Base-by-base conservation (phyloP, 2,797 vertebrate species). In the Rhynchotus rufescens region DNA sequence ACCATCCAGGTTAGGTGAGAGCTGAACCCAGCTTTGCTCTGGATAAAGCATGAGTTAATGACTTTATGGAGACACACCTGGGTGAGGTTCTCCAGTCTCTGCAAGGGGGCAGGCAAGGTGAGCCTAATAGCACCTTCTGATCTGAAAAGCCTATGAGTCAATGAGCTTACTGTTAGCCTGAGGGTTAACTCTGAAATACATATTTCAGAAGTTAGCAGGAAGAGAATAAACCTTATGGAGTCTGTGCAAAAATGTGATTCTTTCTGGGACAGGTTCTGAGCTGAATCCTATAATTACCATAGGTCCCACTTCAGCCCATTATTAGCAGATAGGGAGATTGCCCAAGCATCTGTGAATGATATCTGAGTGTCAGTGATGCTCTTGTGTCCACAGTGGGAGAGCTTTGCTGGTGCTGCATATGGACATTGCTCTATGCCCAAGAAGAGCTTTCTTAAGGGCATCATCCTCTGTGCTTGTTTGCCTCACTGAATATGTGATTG, bases 51-150 rank as follows among this genome's bases (percentile, higher is more conserved):
- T 44, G 21, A 86, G 59, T 22, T 32, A 57, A 54, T 38, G 84
- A 15, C 86, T 88, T 16, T 0, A 10, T 14, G 67, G 6, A 81
- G 94, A 54, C 84, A 23, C 44, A 86, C 44, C 74, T 87, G 90
- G 92, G 82, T 86, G 92, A 90, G 92, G 93, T 28, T 89, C 77
- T 30, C 26, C 45, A 25, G 88, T 57, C 67, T 92, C 74, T 10
- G 76, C 54, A 11, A 73, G 67, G 89, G 89, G 77, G 77, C 90
- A 96, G 88, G 30, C 82, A 87, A 90, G 90, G 93, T 94, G 82
- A 94, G 57, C 4, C 0, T 47, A 54, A 4, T 56, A 62, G 47
- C 44, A 69, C 73, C 76, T 95, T 66, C 93, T 69, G 62, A 93
- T 87, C 36, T 65, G 44, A 72, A 84, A 20, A 84, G 45, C 45